Evolutionary conservation across 1,140 invertebrate species (phyloP), one percentile per base, ranked within the genome.

Genomic region (Diachasma alloeum): DNA sequence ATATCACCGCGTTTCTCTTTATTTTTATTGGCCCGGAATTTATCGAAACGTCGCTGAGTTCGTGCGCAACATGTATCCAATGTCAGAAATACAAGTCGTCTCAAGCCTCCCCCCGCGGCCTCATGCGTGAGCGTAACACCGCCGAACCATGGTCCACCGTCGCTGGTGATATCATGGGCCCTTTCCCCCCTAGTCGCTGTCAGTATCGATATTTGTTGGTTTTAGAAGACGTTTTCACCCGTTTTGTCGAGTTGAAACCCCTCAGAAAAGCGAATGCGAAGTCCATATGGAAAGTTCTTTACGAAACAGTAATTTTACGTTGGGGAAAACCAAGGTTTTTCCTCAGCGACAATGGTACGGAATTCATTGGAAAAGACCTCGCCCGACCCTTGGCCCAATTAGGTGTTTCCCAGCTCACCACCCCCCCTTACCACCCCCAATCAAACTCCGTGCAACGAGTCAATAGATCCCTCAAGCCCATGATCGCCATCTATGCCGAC

Each of bases 341-440:
- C 0, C 67, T 87, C 0, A 80, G 87, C n/a, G 89, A 91, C 72
- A 88, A 89, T 74, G 90, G 87, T 0, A 82, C 78, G 8, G 86
- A 91, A 73, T 91, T 91, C 74, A 15, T 74, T n/a, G 63, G 63
- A 15, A 67, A 67, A 15, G 15, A 67, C 26, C 63, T 67, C 1
- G 26, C n/a, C 4, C 4, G 11, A 4, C 19, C 19, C 19, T 22
- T 67, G n/a, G 63, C 19, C 5, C 15, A 31, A 67, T 67, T n/a
- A 4, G 63, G 26, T 2, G 11, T 67, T 9, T 4, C 39, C 39
- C 39, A 42, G 0, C 4, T 42, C 10, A 42, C 39, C 39, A 42
- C 39, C 39, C 39, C 39, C 9, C 39, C 39, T 9, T 42, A 42
- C 9, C 39, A 42, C 10, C 39, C 39, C 39, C 39, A 67, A 67